Evolutionary conservation across 2,888 invertebrate species (phyloP), one percentile per base, ranked within the genome.

Genomic region (Melipona bicolor): DNA sequence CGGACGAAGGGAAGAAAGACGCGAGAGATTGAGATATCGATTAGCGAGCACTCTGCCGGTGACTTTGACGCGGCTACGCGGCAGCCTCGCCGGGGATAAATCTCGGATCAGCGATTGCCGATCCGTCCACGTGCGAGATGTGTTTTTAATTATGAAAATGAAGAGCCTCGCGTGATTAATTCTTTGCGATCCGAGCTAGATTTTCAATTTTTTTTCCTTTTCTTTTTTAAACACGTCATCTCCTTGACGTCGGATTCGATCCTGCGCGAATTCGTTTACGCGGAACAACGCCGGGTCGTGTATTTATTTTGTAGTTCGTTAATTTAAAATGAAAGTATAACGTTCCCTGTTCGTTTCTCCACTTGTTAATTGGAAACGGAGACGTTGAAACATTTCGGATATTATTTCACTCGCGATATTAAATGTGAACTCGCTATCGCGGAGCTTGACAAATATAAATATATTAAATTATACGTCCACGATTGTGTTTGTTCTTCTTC

Each of bases 11-110:
- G 74, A 64, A 75, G 70, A 71, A 82, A 71, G 79, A 82, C 59
- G 21, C 62, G 79, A 79, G 79, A 73, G 79, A 79, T 71, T 71
- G 74, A 79, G 79, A 75, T 82, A 82, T 82, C 74, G 82, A 82
- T 79, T 75, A 79, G 43, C 54, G 61, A 13, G 52, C 13, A 21
- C 43, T n/a, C 36, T 56, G 69, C 17, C 27, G 56, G 13, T 49
- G 74, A 71, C 74, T 75, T 79, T 75, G 67, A 71, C 68, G 68
- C 62, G 49, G 49, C 64, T 3, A 36, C 6, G 32, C 43, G 11
- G 5, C 36, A 36, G 9, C 27, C 27, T 27, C 27, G 27, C 27
- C 27, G 1, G 27, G 27, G 43, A 9, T 9, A 43, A 43, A 43
- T 43, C 43, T 43, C 9, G 43, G 43, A 43, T 43, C 43, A 43